Conservation (phyloP, 1,140 invertebrate species). For the Drosophila nikananu region DNA sequence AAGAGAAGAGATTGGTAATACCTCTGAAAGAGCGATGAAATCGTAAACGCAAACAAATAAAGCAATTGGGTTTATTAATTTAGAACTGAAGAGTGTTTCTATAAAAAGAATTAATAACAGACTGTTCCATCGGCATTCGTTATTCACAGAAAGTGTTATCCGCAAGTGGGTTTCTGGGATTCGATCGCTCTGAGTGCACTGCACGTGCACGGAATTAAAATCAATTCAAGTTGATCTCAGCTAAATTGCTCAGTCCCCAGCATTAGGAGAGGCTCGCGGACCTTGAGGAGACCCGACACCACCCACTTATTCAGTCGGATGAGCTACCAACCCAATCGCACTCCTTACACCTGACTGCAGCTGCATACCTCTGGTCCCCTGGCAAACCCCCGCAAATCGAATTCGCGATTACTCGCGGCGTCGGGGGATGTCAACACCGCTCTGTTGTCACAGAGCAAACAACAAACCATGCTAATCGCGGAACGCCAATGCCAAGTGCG, state of each 20-base stretch:
- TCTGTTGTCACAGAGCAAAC: slow-evolving; percentile 46
- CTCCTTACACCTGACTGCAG: slow-evolving; percentile 18
- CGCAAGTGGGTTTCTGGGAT: slow-evolving; percentile 30
- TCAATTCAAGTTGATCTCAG: slow-evolving; percentile 60
- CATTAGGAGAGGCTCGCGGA: slow-evolving; percentile 16
- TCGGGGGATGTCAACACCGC: slow-evolving; percentile 17
- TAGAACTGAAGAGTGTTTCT: too few relatives aligned
- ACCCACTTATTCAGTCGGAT: background rate
- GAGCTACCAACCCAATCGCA: slow-evolving; percentile 1
- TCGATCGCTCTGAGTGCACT: slow-evolving; percentile 53
- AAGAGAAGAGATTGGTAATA: background rate
- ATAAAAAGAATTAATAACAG: slow-evolving; percentile 17
- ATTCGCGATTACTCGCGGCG: slow-evolving; percentile 40
- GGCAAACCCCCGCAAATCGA: background rate
- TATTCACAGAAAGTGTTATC: background rate
- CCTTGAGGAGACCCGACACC: background rate
- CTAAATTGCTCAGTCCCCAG: slow-evolving; percentile 26
- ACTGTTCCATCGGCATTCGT: background rate
- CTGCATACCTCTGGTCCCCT: background rate
- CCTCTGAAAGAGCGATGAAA: background rate
- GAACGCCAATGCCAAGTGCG: slow-evolving; percentile 45
- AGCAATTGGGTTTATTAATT: background rate
- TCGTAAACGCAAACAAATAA: background rate
- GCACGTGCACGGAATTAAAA: slow-evolving; percentile 72
- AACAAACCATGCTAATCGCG: slow-evolving; percentile 41